A percentile compares a stretch with the other conserved stretches of the same genome.
Conservation (phyloP, 1,140 invertebrate species). For the Temnothorax nylanderi region DNA sequence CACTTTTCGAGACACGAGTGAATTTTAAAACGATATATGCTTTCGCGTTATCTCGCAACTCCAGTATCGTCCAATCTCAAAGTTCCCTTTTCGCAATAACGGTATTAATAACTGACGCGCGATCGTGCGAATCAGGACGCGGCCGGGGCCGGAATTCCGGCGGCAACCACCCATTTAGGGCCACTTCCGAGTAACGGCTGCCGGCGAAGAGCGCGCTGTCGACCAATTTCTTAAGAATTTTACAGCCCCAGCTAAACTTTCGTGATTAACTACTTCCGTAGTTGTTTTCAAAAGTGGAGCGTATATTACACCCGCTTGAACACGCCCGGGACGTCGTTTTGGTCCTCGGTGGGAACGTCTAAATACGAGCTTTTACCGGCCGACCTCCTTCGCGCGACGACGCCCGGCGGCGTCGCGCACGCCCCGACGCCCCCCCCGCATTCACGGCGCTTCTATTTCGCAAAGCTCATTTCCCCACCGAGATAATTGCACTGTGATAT, state of each 20-base stretch:
- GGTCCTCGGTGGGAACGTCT: constrained; percentile 68
- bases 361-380: constrained; percentile 75
- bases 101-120: constrained; percentile 14
- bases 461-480: constrained; percentile 81
- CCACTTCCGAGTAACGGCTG: constrained; percentile 30
- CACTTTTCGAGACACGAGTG: background rate
- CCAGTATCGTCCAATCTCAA: too few relatives aligned
- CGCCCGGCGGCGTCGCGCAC: background rate
- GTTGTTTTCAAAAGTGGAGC: constrained; percentile 71
- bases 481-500: constrained; percentile 82
- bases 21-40: background rate
- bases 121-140: constrained; percentile 43
- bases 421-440: constrained; percentile 64
- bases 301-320: constrained; percentile 72
- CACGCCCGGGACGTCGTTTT: constrained; percentile 67
- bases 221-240: constrained; percentile 74
- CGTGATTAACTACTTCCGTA: constrained; percentile 67
- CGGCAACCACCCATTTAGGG: constrained; percentile 27
- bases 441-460: constrained; percentile 69
- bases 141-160: background rate
- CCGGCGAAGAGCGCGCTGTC: constrained; percentile 57
- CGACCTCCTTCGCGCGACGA: constrained; percentile 76
- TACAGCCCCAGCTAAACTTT: constrained; percentile 66
- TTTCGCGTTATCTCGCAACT: background rate
- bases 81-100: background rate